These are phyloP conservation scores for Manacus vitellinus DNA, from an alignment of 2,113 vertebrate species.

Conservation along the genomic window DNA sequence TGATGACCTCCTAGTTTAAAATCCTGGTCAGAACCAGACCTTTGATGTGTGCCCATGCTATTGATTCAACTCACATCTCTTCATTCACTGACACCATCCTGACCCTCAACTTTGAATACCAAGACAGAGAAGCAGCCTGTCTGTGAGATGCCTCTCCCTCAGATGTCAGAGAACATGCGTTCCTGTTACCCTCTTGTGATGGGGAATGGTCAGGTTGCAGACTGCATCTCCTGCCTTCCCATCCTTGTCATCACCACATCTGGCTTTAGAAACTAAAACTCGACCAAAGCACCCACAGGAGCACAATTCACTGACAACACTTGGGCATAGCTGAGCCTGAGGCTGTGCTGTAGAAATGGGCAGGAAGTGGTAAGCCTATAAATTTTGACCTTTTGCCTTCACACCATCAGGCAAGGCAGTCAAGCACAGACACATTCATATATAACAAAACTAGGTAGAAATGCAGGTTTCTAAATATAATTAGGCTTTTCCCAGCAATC, in stretches of 20 bases:
- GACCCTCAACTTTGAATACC: not conserved
- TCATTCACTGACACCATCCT: not conserved
- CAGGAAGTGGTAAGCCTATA: not conserved
- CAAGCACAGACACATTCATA: not conserved
- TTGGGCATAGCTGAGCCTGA: not conserved
- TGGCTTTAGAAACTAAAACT: not conserved
- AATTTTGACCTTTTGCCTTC: not conserved
- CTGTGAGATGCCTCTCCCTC: not conserved
- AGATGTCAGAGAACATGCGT: not conserved
- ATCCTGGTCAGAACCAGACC: not conserved
- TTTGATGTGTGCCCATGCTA: not conserved
- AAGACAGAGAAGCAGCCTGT: not conserved
- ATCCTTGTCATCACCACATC: not conserved
- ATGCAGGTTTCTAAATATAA: not conserved
- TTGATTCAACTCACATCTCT: fast-evolving
- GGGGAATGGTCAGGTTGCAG: not conserved
- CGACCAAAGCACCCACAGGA: not conserved
- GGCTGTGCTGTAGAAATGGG: not conserved
- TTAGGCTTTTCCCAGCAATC: not conserved
- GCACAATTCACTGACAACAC: not conserved
- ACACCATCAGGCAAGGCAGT: not conserved
- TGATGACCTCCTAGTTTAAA: not conserved
- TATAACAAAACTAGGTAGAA: not conserved
- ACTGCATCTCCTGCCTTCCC: not conserved
- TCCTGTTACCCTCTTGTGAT: fast-evolving